A percentile compares a stretch with the other conserved stretches of the same genome.
These are phyloP conservation scores for Spizaetus ornatus DNA, from an alignment of 2,113 vertebrate species.

Conservation along the genomic window DNA sequence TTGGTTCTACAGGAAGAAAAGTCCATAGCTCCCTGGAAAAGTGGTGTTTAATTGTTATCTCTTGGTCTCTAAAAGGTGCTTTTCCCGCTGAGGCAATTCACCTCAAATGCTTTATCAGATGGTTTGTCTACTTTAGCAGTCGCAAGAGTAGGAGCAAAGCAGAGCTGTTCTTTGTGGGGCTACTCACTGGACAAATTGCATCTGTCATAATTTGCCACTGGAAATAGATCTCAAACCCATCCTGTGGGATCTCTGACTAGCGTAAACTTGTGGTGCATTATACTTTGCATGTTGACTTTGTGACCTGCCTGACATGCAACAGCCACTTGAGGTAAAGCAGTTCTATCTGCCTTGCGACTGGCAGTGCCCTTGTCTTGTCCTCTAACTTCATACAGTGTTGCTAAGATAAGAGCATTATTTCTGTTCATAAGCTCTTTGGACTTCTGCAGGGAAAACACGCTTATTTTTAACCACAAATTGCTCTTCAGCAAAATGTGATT, in stretches of 20 bases:
- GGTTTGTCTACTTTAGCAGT: background rate
- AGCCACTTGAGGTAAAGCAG: slow-evolving; percentile 44
- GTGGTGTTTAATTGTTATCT: background rate
- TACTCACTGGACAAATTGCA: background rate
- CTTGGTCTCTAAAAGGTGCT: background rate
- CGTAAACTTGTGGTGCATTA: background rate
- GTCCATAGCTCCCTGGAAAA: background rate
- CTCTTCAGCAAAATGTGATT: slow-evolving; percentile 14
- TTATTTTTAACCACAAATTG: slow-evolving; percentile 47
- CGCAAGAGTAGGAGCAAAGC: background rate
- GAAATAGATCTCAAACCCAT: background rate
- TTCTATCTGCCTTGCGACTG: background rate
- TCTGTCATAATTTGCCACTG: background rate
- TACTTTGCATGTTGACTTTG: background rate
- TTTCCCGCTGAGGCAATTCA: background rate
- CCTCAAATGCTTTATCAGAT: background rate
- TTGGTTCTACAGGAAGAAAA: background rate
- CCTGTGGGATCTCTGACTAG: background rate
- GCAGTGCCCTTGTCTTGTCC: slow-evolving; percentile 49
- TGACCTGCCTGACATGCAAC: slow-evolving; percentile 31
- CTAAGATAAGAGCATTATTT: slow-evolving; percentile 47
- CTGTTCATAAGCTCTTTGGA: background rate
- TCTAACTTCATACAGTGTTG: slow-evolving; percentile 1
- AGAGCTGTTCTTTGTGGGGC: background rate
- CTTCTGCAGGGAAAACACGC: background rate